Evolutionary conservation across 2,113 vertebrate species (phyloP), one percentile per base, ranked within the genome.

Genomic region (Smithornis capensis): DNA sequence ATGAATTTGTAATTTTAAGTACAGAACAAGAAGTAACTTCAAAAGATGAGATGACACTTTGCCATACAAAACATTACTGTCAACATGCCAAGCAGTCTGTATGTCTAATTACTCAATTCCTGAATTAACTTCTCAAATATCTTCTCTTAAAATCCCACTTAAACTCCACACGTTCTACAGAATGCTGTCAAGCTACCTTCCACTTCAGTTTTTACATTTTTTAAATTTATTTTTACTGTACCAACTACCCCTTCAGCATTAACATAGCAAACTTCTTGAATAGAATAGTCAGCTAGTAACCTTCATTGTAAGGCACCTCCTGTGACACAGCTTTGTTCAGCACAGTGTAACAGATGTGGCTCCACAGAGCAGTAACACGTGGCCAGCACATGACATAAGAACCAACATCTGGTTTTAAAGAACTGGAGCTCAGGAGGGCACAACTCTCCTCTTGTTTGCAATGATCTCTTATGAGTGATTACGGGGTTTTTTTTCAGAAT

Each of bases 291-390:
- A 79, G 25, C 13, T 44, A 35, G 29, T 9, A 6, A 60, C 22
- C 42, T 35, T n/a, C 23, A 45, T 8, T 12, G 4, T 28, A 23
- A 81, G 70, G 28, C 8, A 69, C 9, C 15, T 40, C 44, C 24
- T 52, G 8, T 0, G 0, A 53, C 8, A 40, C 1, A 27, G 10
- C 9, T 35, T 65, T 5, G 0, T 40, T 55, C 37, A 14, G 8
- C 5, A 45, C 1, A 2, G 17, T 1, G 0, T 13, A 33, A 64
- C 13, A 40, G 52, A 42, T 5, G 15, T 25, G 22, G 38, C 76
- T 67, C 47, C 57, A 44, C 15, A 7, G 31, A 74, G 25, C 33
- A 79, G 37, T 33, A 60, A 62, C 0, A 9, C 4, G 13, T 1
- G 9, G 49, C n/a, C 40, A 89, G 42, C 25, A 23, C 11, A 4